A percentile compares a stretch with the other conserved stretches of the same genome.
phyloP scores from a whole-genome alignment of 1,140 invertebrate genomes.

The Drosophila quadrilineata region DNA sequence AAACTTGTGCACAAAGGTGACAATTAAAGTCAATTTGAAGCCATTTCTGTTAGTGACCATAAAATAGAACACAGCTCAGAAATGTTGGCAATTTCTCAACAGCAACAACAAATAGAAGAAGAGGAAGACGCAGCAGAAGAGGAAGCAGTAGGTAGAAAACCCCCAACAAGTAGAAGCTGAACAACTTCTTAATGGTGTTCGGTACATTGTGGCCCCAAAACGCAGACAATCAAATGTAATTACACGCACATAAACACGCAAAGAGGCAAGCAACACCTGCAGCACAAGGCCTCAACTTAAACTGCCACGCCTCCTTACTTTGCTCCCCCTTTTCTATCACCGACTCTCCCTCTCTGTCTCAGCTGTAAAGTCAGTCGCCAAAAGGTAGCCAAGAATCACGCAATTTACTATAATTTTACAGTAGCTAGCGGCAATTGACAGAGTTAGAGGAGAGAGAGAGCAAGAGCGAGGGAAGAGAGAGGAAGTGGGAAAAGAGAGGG shows the following conservation, averaged over 20 bases:
- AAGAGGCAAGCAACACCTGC: slow-evolving; percentile 49
- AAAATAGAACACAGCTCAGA: slow-evolving; percentile 28
- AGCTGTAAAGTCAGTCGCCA: no score
- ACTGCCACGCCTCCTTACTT: not conserved
- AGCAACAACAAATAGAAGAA: no score
- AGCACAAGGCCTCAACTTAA: no score
- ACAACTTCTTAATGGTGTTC: slow-evolving; percentile 36
- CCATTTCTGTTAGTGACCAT: slow-evolving; percentile 61
- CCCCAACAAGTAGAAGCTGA: no score
- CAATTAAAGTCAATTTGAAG: slow-evolving; percentile 77
- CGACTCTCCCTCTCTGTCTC: no score
- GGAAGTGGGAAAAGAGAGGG: not conserved
- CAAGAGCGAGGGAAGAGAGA: not conserved
- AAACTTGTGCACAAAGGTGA: slow-evolving; percentile 74
- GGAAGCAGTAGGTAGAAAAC: no score
- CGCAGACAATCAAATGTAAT: slow-evolving; percentile 77
- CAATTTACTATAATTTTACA: slow-evolving; percentile 76
- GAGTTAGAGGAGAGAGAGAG: no score
- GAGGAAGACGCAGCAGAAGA: no score
- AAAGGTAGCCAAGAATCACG: slow-evolving; percentile 65
- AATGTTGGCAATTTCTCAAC: slow-evolving; percentile 34
- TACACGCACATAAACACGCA: slow-evolving; percentile 78
- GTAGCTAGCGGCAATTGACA: not conserved
- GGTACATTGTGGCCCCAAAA: slow-evolving; percentile 50
- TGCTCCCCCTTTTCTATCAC: not conserved